Evolutionary conservation across 2,113 vertebrate species (phyloP).

Genomic region (Corythoichthys intestinalis): DNA sequence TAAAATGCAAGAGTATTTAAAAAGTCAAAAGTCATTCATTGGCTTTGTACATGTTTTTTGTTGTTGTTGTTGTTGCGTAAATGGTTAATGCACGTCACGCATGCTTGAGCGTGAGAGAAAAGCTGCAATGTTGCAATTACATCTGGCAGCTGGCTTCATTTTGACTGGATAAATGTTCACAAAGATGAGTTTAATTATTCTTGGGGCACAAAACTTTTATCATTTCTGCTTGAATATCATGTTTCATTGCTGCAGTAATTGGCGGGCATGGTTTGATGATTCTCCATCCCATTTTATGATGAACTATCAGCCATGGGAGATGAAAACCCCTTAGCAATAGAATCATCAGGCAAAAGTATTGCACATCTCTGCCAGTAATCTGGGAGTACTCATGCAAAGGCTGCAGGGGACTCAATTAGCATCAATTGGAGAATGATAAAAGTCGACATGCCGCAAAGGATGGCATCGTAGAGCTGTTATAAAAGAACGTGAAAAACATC

Average conservation of each 20-base stretch:
- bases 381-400: conserved; percentile 17
- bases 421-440: conserved; percentile 27
- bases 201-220: conserved; percentile 24
- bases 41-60: no score
- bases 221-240: conserved; percentile 25
- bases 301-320: conserved; percentile 20
- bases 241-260: conserved; percentile 42
- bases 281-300: conserved; percentile 21
- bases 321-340: conserved; percentile 11
- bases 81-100: background rate
- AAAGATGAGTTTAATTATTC: conserved; percentile 14
- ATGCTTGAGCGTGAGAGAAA: background rate
- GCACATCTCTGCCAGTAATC: conserved; percentile 23
- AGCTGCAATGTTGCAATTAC: background rate
- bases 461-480: conserved; percentile 1
- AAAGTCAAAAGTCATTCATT: no score
- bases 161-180: conserved; percentile 20
- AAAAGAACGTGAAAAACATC: conserved; percentile 5
- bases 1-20: no score
- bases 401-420: conserved; percentile 27
- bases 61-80: background rate
- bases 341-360: conserved; percentile 24
- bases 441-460: conserved; percentile 10
- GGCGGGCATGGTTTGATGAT: conserved; percentile 30
- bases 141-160: conserved; percentile 27